These are phyloP conservation scores for Brienomyrus longianalis DNA, from an alignment of 2,113 vertebrate species.

Conservation along the genomic window DNA sequence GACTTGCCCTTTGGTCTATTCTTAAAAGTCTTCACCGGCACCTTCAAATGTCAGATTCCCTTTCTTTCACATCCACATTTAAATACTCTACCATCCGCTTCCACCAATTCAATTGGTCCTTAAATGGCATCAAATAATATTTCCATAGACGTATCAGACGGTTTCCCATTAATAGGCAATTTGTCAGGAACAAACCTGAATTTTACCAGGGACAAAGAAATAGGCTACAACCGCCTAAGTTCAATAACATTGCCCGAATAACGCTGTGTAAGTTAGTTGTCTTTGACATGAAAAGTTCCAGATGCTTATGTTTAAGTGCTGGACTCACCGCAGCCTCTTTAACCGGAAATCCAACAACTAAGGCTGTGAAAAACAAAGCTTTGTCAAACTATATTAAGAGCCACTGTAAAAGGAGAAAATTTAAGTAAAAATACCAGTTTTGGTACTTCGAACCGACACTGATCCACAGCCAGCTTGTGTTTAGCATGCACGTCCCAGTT, in stretches of 20 bases:
- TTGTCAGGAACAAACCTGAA: neutral
- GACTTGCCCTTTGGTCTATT: neutral
- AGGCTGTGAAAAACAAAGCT: neutral
- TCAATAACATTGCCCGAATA: neutral
- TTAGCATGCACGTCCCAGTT: neutral
- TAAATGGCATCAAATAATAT: neutral
- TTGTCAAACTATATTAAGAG: neutral
- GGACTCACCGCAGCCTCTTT: neutral
- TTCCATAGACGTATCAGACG: neutral
- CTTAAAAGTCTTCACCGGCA: neutral
- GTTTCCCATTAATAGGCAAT: neutral
- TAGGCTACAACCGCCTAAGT: neutral
- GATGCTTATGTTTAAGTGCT: neutral
- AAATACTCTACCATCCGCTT: neutral
- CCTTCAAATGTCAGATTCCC: neutral
- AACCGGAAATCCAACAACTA: neutral
- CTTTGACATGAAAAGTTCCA: neutral
- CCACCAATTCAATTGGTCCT: neutral
- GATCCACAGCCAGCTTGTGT: neutral
- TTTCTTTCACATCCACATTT: neutral
- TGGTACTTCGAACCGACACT: no score
- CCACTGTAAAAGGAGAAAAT: neutral
- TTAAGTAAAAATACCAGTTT: neutral
- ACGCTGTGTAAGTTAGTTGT: neutral
- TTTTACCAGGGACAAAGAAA: neutral